These are phyloP conservation scores for Microcebus jonahi DNA, from an alignment of 2,113 vertebrate genomes.

Conservation along the genomic window DNA sequence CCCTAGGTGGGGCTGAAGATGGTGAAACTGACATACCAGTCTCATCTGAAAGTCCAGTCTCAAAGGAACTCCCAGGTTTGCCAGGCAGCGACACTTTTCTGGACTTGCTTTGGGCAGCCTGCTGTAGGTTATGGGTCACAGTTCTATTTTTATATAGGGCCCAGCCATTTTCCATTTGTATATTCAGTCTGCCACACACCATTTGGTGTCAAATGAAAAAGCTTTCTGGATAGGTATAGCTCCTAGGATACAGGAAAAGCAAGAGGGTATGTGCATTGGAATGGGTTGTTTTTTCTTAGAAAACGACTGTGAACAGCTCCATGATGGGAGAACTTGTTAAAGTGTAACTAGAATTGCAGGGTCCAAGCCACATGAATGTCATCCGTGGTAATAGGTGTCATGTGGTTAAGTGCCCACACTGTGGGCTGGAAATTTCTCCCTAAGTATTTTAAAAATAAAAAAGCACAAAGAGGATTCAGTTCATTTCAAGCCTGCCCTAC, in stretches of 20 bases:
- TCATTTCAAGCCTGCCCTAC: background rate
- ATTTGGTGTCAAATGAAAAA: background rate
- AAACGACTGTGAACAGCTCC: conserved; percentile 8
- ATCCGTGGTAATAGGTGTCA: background rate
- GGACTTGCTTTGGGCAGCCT: too few species aligned
- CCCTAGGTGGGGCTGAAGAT: background rate
- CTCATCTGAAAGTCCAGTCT: background rate
- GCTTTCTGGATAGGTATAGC: background rate
- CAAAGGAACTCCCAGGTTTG: background rate
- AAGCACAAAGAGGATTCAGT: background rate
- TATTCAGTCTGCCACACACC: background rate
- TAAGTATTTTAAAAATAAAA: conserved; percentile 41
- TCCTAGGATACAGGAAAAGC: background rate
- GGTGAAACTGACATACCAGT: background rate
- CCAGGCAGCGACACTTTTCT: background rate
- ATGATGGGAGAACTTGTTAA: background rate
- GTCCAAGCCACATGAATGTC: background rate
- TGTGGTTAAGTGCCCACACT: background rate
- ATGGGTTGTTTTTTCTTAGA: conserved; percentile 13
- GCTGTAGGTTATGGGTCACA: background rate
- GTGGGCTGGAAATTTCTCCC: background rate
- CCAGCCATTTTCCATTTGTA: too few species aligned
- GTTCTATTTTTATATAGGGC: background rate
- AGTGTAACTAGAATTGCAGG: background rate
- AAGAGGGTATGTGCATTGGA: rapidly evolving